Conservation (phyloP, 2,888 invertebrate species). For the Epirrita christyi region DNA sequence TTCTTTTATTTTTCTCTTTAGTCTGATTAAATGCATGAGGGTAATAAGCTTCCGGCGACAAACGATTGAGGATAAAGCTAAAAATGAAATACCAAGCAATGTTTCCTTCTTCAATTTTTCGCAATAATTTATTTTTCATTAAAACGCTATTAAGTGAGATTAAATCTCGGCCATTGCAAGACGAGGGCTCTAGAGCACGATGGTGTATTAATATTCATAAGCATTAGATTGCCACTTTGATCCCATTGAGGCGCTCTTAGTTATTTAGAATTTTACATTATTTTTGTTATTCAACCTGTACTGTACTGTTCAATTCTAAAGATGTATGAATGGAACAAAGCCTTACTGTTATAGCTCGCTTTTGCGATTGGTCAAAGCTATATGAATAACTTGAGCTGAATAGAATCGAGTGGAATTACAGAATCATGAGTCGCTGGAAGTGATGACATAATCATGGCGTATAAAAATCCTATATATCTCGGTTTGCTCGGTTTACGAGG, state of each 20-base stretch:
- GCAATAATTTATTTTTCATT: conserved; percentile 17
- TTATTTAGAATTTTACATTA: conserved; percentile 18
- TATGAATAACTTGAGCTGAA: conserved; percentile 8
- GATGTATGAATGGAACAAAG: neutral
- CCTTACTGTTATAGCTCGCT: neutral
- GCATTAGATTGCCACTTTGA: conserved; percentile 30
- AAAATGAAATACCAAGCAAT: neutral
- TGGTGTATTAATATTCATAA: conserved; percentile 27
- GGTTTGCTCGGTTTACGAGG: conserved; percentile 31
- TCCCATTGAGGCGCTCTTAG: conserved; percentile 15
- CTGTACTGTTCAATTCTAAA: neutral
- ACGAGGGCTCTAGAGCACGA: conserved; percentile 13
- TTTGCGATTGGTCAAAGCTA: neutral
- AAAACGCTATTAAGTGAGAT: conserved; percentile 24
- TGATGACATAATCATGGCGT: conserved; percentile 31
- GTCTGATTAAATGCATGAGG: conserved; percentile 16
- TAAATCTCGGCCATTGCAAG: conserved; percentile 21
- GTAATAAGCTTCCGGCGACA: conserved; percentile 7
- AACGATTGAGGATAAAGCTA: conserved; percentile 18
- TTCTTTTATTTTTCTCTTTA: conserved; percentile 11
- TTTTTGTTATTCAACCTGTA: conserved; percentile 3
- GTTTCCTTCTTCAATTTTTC: conserved; percentile 5
- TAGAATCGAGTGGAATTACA: conserved; percentile 19
- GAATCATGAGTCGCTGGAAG: conserved; percentile 23
- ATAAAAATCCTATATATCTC: conserved; percentile 35